Evolutionary conservation across 2,797 vertebrate genomes (phyloP).

Genomic region (Columba guinea): DNA sequence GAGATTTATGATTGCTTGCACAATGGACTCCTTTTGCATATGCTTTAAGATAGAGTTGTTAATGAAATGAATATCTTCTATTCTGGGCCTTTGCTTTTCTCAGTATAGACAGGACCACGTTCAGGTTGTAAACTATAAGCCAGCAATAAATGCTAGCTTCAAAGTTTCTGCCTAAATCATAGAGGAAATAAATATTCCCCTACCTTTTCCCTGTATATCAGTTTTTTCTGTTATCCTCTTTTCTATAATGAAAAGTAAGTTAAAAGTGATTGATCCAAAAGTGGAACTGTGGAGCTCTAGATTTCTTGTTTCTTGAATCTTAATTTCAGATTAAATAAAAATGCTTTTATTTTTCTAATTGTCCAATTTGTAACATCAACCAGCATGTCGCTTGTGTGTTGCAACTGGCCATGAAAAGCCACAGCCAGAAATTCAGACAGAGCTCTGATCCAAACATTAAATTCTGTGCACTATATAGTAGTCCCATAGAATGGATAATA

Average conservation of each 20-base stretch:
- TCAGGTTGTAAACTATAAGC: neutral
- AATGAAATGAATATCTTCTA: slow-evolving; percentile 6
- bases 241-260: neutral
- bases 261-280: neutral
- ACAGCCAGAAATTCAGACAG: neutral
- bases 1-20: slow-evolving; percentile 32
- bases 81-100: neutral
- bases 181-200: neutral
- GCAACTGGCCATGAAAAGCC: neutral
- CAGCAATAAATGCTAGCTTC: neutral
- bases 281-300: neutral
- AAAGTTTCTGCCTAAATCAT: neutral
- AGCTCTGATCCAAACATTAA: neutral
- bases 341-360: neutral
- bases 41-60: slow-evolving; percentile 1
- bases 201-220: neutral
- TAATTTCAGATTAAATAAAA: neutral
- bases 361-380: neutral
- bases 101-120: neutral
- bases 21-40: neutral
- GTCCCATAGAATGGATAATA: neutral
- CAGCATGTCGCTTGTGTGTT: neutral
- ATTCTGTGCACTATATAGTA: neutral
- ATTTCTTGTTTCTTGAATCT: neutral
- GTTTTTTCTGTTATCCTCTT: neutral